Evolutionary conservation across 2,888 invertebrate genomes (phyloP).

Genomic region (Cecidostiba fungosa): DNA sequence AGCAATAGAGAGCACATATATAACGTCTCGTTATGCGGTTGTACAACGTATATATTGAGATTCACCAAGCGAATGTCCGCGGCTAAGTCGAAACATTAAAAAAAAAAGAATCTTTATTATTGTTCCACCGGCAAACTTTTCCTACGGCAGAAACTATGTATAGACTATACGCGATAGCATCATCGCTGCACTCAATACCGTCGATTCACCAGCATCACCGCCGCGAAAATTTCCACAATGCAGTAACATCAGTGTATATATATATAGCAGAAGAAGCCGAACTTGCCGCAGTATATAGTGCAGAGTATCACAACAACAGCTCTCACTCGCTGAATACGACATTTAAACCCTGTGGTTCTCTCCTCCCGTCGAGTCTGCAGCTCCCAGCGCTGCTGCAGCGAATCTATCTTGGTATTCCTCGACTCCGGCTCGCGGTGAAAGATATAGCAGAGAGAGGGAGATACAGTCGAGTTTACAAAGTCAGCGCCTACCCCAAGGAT

Average conservation of each 20-base stretch:
- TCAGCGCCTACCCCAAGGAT: conserved; percentile 55
- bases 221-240: background rate
- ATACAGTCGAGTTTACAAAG: conserved; percentile 60
- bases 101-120: background rate
- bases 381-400: background rate
- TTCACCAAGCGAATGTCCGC: too few species aligned
- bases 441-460: conserved; percentile 27
- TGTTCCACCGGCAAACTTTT: too few species aligned
- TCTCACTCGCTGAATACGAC: conserved; percentile 10
- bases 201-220: background rate
- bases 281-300: background rate
- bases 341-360: background rate
- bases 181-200: background rate
- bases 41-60: too few species aligned
- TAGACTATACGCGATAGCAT: background rate
- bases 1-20: too few species aligned
- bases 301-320: background rate
- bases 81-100: background rate
- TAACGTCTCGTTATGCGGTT: too few species aligned
- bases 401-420: conserved; percentile 52
- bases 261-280: background rate
- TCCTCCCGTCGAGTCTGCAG: background rate
- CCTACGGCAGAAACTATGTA: background rate
- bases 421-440: conserved; percentile 34
- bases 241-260: background rate